These are phyloP conservation scores for Pseudomyrmex sp. DNA, from an alignment of 1,140 invertebrate genomes.

Conservation along the genomic window DNA sequence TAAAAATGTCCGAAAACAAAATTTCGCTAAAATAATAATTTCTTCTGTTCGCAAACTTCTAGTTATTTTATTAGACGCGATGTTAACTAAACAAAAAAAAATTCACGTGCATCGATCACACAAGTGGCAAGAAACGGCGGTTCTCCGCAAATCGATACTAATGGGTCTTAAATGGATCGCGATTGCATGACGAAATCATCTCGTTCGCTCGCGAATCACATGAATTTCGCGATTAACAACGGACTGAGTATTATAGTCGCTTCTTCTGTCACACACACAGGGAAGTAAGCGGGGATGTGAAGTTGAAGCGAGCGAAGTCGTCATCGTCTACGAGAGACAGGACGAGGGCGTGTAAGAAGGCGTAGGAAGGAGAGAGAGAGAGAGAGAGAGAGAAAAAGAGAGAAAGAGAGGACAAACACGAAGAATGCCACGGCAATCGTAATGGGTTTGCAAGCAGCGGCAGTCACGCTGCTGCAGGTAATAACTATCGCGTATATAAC, in stretches of 20 bases:
- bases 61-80: neutral
- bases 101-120: neutral
- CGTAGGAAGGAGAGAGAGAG: neutral
- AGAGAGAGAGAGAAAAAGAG: neutral
- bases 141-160: neutral
- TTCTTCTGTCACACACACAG: neutral
- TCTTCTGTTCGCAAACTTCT: no score
- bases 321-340: slow-evolving; percentile 46
- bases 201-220: slow-evolving; percentile 16
- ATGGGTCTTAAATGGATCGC: slow-evolving; percentile 1
- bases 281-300: slow-evolving; percentile 8
- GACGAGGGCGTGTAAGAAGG: slow-evolving; percentile 45
- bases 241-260: neutral
- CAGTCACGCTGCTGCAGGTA: slow-evolving; percentile 60
- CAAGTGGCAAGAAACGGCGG: no score
- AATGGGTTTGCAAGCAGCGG: slow-evolving; percentile 70
- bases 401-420: slow-evolving; percentile 31
- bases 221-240: slow-evolving; percentile 34
- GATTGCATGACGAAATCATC: slow-evolving; percentile 19
- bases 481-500: slow-evolving; percentile 74
- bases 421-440: slow-evolving; percentile 71
- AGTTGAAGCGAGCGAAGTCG: slow-evolving; percentile 26
- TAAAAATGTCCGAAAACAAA: no score
- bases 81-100: neutral
- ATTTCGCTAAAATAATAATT: no score